Evolutionary conservation across 2,888 invertebrate genomes (phyloP).

Genomic region (Adelphocoris suturalis): DNA sequence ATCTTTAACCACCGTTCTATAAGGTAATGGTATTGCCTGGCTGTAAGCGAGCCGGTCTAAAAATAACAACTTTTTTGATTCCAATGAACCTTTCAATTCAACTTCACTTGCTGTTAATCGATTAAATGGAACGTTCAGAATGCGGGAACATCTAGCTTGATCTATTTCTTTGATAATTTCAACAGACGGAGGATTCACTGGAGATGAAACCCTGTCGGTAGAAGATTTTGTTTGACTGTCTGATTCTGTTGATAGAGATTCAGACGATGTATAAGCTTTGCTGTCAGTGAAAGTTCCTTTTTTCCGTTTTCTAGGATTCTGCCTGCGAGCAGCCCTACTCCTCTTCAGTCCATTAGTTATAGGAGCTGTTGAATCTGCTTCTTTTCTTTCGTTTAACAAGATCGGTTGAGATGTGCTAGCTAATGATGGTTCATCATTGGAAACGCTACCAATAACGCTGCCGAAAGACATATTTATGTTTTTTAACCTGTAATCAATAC

Average conservation of each 20-base stretch:
- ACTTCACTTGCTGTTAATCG: not conserved
- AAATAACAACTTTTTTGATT: not conserved
- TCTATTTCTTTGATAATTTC: not conserved
- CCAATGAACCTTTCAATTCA: not conserved
- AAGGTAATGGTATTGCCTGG: not conserved
- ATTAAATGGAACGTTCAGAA: not conserved
- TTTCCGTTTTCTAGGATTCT: not conserved
- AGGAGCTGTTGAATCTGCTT: not conserved
- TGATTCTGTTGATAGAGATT: not conserved
- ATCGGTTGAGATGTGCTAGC: not conserved
- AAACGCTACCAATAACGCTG: not conserved
- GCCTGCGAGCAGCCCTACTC: not conserved
- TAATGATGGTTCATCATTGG: not conserved
- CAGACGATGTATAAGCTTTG: not conserved
- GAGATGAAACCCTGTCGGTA: not conserved
- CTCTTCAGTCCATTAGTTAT: not conserved
- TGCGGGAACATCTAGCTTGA: not conserved
- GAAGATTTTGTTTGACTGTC: not conserved
- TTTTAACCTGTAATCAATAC: slow-evolving; percentile 7
- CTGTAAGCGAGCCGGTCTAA: not conserved
- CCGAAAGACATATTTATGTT: not conserved
- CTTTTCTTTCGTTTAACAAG: not conserved
- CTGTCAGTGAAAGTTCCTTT: not conserved
- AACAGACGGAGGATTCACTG: not conserved
- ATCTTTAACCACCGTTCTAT: not conserved